phyloP scores from a whole-genome alignment of 64 coral and sea anemone species.

The Pocillopora verrucosa region DNA sequence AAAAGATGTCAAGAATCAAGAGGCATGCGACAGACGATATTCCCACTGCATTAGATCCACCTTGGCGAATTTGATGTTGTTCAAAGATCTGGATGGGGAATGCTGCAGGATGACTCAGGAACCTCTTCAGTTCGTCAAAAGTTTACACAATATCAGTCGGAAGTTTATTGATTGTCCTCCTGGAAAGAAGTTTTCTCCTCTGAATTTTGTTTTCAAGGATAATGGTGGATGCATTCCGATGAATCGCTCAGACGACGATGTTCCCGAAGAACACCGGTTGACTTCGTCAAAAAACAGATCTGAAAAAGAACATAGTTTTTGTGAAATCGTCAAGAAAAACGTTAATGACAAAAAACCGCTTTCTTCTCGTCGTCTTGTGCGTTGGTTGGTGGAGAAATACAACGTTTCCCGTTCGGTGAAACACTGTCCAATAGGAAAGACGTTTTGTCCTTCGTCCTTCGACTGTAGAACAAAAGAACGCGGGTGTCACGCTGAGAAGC shows the following conservation, averaged over 20 bases:
- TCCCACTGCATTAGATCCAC: neutral
- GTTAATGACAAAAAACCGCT: neutral
- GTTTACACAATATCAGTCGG: neutral
- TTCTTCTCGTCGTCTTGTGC: neutral
- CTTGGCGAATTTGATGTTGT: neutral
- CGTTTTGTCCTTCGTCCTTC: neutral
- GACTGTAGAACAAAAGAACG: neutral
- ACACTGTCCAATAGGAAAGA: neutral
- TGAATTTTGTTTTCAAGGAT: neutral
- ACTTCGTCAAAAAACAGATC: neutral
- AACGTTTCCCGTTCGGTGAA: neutral
- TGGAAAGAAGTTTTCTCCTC: neutral
- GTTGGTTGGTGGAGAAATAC: slow-evolving; percentile 3
- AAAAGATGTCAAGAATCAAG: neutral
- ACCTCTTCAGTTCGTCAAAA: neutral
- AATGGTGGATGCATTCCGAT: slow-evolving; percentile 20
- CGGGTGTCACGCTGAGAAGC: neutral
- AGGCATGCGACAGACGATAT: neutral
- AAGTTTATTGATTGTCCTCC: neutral
- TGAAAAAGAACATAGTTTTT: neutral
- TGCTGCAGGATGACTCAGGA: slow-evolving; percentile 10
- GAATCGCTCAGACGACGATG: neutral
- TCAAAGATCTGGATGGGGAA: neutral
- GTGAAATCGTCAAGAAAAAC: neutral
- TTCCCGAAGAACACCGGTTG: neutral